Conservation (phyloP, 2,797 vertebrate species). For the Rhabdophis nuchalis region DNA sequence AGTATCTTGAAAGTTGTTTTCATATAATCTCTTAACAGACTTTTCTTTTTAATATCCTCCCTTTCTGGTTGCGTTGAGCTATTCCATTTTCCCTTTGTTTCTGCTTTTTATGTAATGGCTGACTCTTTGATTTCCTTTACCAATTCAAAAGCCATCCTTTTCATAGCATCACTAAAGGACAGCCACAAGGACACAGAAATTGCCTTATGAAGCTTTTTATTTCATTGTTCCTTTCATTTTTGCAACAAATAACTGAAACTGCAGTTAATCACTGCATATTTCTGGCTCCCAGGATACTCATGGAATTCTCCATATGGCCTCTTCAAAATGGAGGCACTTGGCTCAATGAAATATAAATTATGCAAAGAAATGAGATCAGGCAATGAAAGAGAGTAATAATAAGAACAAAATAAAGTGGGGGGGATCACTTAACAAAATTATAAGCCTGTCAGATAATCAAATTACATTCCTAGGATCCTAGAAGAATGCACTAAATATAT, state of each 20-base stretch:
- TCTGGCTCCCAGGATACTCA: conserved; percentile 66
- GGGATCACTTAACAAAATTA: conserved; percentile 65
- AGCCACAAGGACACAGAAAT: conserved; percentile 63
- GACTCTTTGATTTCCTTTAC: conserved; percentile 43
- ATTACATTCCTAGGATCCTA: conserved; percentile 50
- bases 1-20: background rate
- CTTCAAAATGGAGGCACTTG: conserved; percentile 60
- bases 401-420: background rate
- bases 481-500: conserved; percentile 53
- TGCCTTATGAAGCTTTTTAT: conserved; percentile 62
- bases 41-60: conserved; percentile 21
- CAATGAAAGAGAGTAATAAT: conserved; percentile 63
- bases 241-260: conserved; percentile 65
- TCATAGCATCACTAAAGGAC: conserved; percentile 64
- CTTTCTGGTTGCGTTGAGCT: conserved; percentile 3
- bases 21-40: conserved; percentile 10
- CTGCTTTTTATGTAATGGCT: conserved; percentile 39
- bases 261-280: conserved; percentile 62
- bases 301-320: conserved; percentile 70
- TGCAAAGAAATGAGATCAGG: conserved; percentile 63
- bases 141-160: conserved; percentile 42
- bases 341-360: conserved; percentile 70
- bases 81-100: conserved; percentile 39
- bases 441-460: conserved; percentile 64
- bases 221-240: conserved; percentile 66